Evolutionary conservation across 2,888 invertebrate species (phyloP), one percentile per base, ranked within the genome.

Genomic region (Pandemis heparana): DNA sequence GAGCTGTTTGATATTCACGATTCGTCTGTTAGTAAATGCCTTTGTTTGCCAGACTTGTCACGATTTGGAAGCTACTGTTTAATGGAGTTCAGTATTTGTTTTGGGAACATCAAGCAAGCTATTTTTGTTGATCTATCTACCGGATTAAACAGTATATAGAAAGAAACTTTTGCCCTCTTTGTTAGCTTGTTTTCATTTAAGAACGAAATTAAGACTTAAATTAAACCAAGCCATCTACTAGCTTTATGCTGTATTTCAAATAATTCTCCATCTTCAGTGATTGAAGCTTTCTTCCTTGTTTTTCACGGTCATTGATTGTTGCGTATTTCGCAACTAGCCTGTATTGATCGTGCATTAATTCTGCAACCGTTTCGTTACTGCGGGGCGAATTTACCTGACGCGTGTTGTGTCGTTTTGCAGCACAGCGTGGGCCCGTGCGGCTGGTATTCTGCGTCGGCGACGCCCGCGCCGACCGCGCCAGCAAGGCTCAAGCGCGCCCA

Each of bases 401-500:
- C 9, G 46, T 10, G 23, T 14, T 32, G 51, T 65, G 38, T 65
- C 48, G 65, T 74, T 71, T 73, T 74, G 63, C 72, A 70, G 82
- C 92, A 92, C 86, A 89, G 87, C 83, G 92, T 92, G 83, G 94
- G 93, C 80, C 92, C 93, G 71, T 94, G 94, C 88, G 93, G 94
- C 83, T 94, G 94, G 94, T 94, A 94, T 86, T 92, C 94, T 46
- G 92, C 94, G 77, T 93, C 94, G 78, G 89, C 92, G 76, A 83
- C 92, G 83, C 89, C 93, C 79, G 92, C 91, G 79, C 94, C 94
- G 80, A 93, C 94, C 56, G 94, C 94, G 74, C 94, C 94, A 75
- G 91, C 92, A 62, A 87, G 94, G 56, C 88, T 92, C 81, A 94
- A 94, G 83, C 88, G 94, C 73, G 86, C 91, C 68, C 92, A 89